These are phyloP conservation scores for Augiades crinisus DNA, from an alignment of 2,888 invertebrate genomes.

Conservation along the genomic window DNA sequence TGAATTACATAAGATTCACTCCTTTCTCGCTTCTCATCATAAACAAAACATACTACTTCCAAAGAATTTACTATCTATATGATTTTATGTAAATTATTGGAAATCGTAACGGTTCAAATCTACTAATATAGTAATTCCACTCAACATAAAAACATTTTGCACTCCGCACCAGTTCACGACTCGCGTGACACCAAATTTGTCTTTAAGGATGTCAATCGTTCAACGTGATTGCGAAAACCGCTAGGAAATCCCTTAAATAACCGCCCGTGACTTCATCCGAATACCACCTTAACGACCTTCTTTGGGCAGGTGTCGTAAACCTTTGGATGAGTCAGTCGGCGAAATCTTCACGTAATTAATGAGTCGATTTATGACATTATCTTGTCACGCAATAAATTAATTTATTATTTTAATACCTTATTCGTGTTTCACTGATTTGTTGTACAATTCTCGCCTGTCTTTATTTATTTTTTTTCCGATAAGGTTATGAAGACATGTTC, in stretches of 20 bases:
- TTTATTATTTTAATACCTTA: constrained; percentile 24
- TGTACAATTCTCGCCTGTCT: not conserved
- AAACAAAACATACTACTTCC: not conserved
- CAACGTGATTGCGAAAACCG: constrained; percentile 24
- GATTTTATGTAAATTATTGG: not conserved
- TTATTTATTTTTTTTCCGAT: constrained; percentile 12
- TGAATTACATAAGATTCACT: too few species aligned
- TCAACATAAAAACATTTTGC: constrained; percentile 20
- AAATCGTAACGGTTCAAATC: constrained; percentile 7
- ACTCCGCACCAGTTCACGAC: constrained; percentile 27
- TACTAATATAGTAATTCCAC: not conserved
- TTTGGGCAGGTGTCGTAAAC: constrained; percentile 25
- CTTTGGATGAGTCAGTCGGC: constrained; percentile 22
- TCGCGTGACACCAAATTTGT: constrained; percentile 29
- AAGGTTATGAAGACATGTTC: constrained; percentile 6
- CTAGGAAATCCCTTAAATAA: constrained; percentile 31
- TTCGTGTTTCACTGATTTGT: constrained; percentile 14
- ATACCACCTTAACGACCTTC: constrained; percentile 20
- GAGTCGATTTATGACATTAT: constrained; percentile 23
- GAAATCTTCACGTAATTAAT: constrained; percentile 22
- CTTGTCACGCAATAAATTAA: constrained; percentile 24
- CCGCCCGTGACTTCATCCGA: constrained; percentile 31
- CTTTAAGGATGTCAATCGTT: constrained; percentile 32
- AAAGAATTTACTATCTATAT: not conserved
- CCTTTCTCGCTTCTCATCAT: too few species aligned